phyloP scores from a whole-genome alignment of 92 coral and sea anemone genomes.

The Desmophyllum pertusum region DNA sequence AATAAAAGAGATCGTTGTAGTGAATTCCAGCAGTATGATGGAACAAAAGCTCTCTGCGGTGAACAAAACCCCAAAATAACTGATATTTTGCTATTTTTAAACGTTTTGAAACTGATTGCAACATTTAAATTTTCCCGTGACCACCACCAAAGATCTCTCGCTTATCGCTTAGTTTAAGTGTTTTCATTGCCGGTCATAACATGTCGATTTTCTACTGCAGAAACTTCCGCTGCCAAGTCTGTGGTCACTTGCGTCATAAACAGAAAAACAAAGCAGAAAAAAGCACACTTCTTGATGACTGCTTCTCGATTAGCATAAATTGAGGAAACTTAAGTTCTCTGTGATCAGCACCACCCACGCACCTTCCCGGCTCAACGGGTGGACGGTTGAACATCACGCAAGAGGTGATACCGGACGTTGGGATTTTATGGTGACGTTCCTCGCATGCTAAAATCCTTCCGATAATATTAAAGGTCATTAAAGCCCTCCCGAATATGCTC shows the following conservation, averaged over 20 bases:
- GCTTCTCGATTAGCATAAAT: not conserved
- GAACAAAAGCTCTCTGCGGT: not conserved
- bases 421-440: too few relatives aligned
- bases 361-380: too few relatives aligned
- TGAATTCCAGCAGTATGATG: not conserved
- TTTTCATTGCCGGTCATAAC: not conserved
- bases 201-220: not conserved
- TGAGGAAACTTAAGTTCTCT: not conserved
- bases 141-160: too few relatives aligned
- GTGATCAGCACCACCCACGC: too few relatives aligned
- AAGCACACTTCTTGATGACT: not conserved
- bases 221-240: not conserved
- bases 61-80: not conserved
- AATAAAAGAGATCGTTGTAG: not conserved
- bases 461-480: too few relatives aligned
- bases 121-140: constrained; percentile 8
- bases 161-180: not conserved
- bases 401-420: too few relatives aligned
- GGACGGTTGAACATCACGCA: too few relatives aligned
- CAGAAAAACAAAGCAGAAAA: not conserved
- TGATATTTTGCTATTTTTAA: too few relatives aligned
- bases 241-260: not conserved
- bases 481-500: too few relatives aligned
- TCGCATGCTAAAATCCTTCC: too few relatives aligned
- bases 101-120: not conserved